These are phyloP conservation scores for Scophthalmus maximus DNA, from an alignment of 2,113 vertebrate species.

Conservation along the genomic window DNA sequence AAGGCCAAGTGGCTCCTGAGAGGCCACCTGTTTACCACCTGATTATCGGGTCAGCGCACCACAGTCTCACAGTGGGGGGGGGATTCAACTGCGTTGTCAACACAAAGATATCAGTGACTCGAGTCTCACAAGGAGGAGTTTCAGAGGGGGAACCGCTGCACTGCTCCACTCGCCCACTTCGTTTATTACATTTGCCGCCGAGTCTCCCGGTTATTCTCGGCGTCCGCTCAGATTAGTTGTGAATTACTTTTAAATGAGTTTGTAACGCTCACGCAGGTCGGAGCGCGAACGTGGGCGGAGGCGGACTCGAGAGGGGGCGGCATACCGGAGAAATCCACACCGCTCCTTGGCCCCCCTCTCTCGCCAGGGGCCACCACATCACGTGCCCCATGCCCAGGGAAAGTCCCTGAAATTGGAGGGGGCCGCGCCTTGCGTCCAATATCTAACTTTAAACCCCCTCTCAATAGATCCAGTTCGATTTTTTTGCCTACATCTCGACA, in stretches of 20 bases:
- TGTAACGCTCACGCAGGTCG: slow-evolving; percentile 24
- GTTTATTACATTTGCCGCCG: too few relatives aligned
- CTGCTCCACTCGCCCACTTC: too few relatives aligned
- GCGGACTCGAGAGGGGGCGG: slow-evolving; percentile 34
- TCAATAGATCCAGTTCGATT: background rate
- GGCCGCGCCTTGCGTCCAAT: slow-evolving; percentile 12
- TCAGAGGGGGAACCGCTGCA: too few relatives aligned
- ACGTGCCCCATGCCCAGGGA: slow-evolving; percentile 59
- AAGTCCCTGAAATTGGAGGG: slow-evolving; percentile 77
- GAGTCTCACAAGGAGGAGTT: too few relatives aligned
- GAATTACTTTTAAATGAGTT: slow-evolving; percentile 28
- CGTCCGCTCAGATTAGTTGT: background rate
- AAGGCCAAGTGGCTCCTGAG: background rate
- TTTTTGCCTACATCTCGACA: background rate
- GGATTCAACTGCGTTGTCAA: too few relatives aligned
- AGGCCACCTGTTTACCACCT: background rate
- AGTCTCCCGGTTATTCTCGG: background rate
- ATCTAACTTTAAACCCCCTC: slow-evolving; percentile 46
- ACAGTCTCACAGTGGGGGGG: too few relatives aligned
- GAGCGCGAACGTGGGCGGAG: slow-evolving; percentile 17
- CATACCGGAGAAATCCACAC: slow-evolving; percentile 78
- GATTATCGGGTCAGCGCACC: background rate
- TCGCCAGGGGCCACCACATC: slow-evolving; percentile 50
- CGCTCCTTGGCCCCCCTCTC: slow-evolving; percentile 41
- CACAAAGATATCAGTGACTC: too few relatives aligned